phyloP scores from a whole-genome alignment of 2,113 vertebrate species.

The Perccottus glenii region DNA sequence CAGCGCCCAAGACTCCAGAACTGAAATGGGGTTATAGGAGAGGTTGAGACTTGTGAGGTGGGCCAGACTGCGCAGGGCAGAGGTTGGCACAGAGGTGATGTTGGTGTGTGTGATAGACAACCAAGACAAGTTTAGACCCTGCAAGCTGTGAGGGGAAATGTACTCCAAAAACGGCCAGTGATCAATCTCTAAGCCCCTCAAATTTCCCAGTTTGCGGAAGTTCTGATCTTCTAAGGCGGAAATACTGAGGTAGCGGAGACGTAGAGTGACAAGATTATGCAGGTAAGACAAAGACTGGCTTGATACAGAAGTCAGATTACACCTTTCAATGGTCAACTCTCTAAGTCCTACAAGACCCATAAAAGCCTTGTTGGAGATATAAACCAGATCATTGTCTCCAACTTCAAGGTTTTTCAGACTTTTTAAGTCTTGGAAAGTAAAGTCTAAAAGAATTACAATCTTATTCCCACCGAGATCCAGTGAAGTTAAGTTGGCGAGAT shows the following conservation, averaged over 20 bases:
- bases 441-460: conserved; percentile 94
- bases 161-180: conserved; percentile 94
- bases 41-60: conserved; percentile 93
- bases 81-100: conserved; percentile 89
- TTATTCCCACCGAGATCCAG: conserved; percentile 97
- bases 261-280: conserved; percentile 86
- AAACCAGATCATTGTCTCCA: conserved; percentile 96
- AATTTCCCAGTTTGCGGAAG: conserved; percentile 86
- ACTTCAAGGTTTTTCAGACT: conserved; percentile 89
- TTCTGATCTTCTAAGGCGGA: conserved; percentile 89
- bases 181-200: conserved; percentile 91
- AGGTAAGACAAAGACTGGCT: conserved; percentile 92
- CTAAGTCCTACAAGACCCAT: conserved; percentile 86
- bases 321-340: conserved; percentile 92
- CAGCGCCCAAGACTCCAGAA: conserved; percentile 90
- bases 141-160: conserved; percentile 88
- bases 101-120: conserved; percentile 96
- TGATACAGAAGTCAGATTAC: conserved; percentile 94
- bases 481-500: conserved; percentile 89
- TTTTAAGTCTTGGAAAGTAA: conserved; percentile 90
- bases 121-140: conserved; percentile 92
- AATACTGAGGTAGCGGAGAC: conserved; percentile 91
- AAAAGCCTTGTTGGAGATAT: conserved; percentile 95
- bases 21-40: conserved; percentile 93
- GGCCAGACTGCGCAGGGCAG: conserved; percentile 88